Conservation (phyloP, 2,888 invertebrate species). For the Acanthosepion lycidas region DNA sequence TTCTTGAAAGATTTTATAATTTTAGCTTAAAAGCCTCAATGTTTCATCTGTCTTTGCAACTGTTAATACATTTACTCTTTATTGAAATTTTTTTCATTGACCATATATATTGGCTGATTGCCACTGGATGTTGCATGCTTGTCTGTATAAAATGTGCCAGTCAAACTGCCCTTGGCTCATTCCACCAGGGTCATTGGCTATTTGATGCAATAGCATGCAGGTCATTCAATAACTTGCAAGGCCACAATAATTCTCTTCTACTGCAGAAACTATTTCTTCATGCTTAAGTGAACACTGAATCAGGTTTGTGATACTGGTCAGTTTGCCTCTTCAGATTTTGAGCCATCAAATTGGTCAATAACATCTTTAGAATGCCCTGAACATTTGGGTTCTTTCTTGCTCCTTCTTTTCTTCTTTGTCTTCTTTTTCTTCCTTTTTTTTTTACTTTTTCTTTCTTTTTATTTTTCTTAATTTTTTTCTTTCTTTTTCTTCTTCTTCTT, state of each 20-base stretch:
- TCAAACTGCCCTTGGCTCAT: not conserved
- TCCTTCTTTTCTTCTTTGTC: not conserved
- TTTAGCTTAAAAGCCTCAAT: not conserved
- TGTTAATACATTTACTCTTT: not conserved
- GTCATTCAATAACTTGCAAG: not conserved
- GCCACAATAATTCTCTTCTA: not conserved
- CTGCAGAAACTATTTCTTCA: not conserved
- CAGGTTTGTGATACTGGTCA: not conserved
- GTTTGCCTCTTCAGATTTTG: not conserved
- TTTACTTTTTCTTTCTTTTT: too few relatives aligned
- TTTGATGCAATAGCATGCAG: not conserved
- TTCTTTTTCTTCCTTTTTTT: too few relatives aligned
- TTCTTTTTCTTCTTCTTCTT: not conserved
- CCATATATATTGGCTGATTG: not conserved
- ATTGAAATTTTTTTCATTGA: not conserved
- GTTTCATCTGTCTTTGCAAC: not conserved
- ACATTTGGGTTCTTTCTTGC: not conserved
- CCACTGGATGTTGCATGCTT: not conserved
- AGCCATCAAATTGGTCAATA: constrained; percentile 7
- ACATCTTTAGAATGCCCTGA: not conserved
- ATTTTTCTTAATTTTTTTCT: not conserved
- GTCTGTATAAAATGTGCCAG: not conserved
- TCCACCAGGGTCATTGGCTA: not conserved
- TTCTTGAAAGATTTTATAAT: not conserved
- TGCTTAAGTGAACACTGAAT: not conserved